These are phyloP conservation scores for Indri indri DNA, from an alignment of 2,113 vertebrate genomes.

Conservation along the genomic window DNA sequence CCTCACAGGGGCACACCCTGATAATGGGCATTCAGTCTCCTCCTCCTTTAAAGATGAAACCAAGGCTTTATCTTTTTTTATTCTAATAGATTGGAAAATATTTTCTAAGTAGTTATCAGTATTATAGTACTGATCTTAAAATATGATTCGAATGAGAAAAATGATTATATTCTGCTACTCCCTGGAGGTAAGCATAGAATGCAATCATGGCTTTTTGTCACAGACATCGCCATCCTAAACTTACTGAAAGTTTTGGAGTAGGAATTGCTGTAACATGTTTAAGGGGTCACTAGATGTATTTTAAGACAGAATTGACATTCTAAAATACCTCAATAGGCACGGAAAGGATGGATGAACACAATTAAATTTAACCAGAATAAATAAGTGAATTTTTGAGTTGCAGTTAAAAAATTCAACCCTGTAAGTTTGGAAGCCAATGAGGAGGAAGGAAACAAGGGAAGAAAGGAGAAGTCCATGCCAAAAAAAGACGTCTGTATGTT, in stretches of 20 bases:
- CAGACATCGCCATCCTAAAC: not conserved
- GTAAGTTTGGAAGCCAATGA: not conserved
- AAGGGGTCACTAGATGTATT: not conserved
- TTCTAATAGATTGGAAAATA: not conserved
- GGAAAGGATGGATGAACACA: not conserved
- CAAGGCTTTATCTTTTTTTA: not conserved
- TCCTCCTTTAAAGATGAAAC: not conserved
- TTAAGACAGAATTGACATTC: not conserved
- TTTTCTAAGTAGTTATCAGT: not conserved
- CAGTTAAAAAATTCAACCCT: not conserved
- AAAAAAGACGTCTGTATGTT: not conserved
- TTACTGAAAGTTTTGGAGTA: not conserved
- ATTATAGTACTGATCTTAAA: not conserved
- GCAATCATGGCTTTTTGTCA: not conserved
- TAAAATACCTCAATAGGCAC: not conserved
- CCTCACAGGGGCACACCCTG: not conserved
- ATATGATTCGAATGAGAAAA: not conserved
- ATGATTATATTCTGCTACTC: not conserved
- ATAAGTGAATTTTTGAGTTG: not conserved
- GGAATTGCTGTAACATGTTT: not conserved
- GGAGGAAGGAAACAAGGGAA: not conserved
- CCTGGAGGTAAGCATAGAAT: not conserved
- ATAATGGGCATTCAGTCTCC: not conserved
- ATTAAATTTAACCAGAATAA: not conserved
- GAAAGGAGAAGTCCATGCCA: not conserved